phyloP scores from a whole-genome alignment of 2,888 invertebrate genomes.

The Lysandra bellargus region DNA sequence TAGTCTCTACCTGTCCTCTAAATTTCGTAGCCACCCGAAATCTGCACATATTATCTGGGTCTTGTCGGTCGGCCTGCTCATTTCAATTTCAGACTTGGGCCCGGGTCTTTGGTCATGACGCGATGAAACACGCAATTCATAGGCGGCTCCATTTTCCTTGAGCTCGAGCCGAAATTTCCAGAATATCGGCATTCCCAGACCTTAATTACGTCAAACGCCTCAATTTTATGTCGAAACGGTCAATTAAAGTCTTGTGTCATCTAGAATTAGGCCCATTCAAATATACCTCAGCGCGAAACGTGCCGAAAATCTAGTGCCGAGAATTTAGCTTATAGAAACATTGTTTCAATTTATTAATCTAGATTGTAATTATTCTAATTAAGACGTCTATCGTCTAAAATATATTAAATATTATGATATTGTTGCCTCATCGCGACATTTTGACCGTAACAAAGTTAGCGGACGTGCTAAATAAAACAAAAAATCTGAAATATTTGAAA shows the following conservation, averaged over 20 bases:
- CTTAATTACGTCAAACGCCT: slow-evolving; percentile 29
- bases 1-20: not conserved
- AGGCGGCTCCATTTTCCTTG: slow-evolving; percentile 10
- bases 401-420: no score
- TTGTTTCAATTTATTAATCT: not conserved
- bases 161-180: not conserved
- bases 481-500: no score
- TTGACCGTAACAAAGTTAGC: no score
- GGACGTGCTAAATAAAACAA: no score
- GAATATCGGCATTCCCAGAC: slow-evolving; percentile 3
- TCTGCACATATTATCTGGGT: not conserved
- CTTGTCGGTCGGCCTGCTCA: not conserved
- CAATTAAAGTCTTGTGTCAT: slow-evolving; percentile 31
- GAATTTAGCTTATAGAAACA: not conserved
- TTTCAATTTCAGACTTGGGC: not conserved
- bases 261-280: slow-evolving; percentile 23
- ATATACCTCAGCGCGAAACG: slow-evolving; percentile 4
- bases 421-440: no score
- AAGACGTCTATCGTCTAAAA: not conserved
- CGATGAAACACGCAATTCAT: slow-evolving; percentile 10
- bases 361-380: not conserved
- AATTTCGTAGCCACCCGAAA: not conserved
- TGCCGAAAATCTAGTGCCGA: slow-evolving; percentile 12
- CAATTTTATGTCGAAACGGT: slow-evolving; percentile 24
- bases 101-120: not conserved